phyloP scores from a whole-genome alignment of 2,797 vertebrate species.

The Phoxinus dragarum region DNA sequence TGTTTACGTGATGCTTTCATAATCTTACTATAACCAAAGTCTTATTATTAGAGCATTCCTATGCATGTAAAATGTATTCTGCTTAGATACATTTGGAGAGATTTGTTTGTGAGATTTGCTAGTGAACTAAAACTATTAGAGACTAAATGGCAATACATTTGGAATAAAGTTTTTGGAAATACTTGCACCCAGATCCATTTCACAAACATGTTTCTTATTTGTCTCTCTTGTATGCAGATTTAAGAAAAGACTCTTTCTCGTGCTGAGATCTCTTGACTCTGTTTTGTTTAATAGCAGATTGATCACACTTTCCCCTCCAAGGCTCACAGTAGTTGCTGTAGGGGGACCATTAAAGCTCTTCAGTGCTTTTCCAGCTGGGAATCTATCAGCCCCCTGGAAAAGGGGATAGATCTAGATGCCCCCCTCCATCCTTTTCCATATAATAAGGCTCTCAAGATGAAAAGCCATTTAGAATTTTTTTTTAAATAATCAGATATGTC shows the following conservation, averaged over 20 bases:
- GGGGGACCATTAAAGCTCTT: conserved; percentile 16
- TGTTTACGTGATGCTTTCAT: neutral
- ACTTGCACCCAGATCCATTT: neutral
- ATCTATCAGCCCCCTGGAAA: conserved; percentile 12
- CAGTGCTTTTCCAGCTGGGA: conserved; percentile 11
- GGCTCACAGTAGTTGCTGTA: conserved; percentile 23
- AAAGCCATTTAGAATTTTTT: neutral
- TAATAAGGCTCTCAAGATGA: neutral
- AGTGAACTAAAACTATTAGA: neutral
- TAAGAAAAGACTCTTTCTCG: conserved; percentile 3
- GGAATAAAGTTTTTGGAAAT: neutral
- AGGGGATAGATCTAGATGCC: conserved; percentile 69
- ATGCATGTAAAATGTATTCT: neutral
- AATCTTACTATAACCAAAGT: neutral
- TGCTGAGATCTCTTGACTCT: neutral
- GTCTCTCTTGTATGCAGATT: conserved; percentile 14
- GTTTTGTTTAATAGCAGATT: conserved; percentile 20
- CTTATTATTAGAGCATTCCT: neutral
- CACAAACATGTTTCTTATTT: conserved; percentile 1
- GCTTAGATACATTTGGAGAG: neutral
- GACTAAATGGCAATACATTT: neutral
- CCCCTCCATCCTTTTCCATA: conserved; percentile 60
- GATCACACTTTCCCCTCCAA: conserved; percentile 27
- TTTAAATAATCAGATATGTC: neutral
- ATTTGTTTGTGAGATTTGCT: neutral